These are phyloP conservation scores for Cordilura impudica DNA, from an alignment of 2,888 invertebrate genomes.

Conservation along the genomic window DNA sequence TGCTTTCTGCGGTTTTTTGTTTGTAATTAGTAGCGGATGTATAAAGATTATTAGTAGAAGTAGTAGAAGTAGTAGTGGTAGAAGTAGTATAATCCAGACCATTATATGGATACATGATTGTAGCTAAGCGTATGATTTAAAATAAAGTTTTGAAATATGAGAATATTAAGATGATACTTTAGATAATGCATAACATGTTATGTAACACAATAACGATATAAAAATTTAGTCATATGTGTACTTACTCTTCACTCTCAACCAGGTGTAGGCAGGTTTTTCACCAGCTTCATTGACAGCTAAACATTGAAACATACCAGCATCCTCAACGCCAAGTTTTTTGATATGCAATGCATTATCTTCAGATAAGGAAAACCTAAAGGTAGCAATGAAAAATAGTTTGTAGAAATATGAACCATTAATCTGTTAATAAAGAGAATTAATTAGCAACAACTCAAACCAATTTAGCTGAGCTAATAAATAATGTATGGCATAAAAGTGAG, in stretches of 20 bases:
- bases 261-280: conserved; percentile 91
- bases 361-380: conserved; percentile 85
- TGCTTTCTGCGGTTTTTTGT: conserved; percentile 41
- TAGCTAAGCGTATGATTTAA: conserved; percentile 30
- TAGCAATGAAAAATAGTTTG: conserved; percentile 12
- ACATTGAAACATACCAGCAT: conserved; percentile 97
- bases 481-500: no score
- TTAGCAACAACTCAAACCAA: no score
- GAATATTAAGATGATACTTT: not conserved
- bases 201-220: not conserved
- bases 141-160: not conserved
- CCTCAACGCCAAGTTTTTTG: conserved; percentile 87
- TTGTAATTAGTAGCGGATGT: conserved; percentile 53
- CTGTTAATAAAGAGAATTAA: no score
- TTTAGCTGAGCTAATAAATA: no score
- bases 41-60: conserved; percentile 48
- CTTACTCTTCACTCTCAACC: conserved; percentile 97
- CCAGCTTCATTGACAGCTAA: conserved; percentile 94
- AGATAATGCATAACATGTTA: not conserved
- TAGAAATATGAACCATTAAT: not conserved
- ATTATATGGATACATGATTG: conserved; percentile 37
- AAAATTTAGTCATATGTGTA: conserved; percentile 66
- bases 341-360: conserved; percentile 91
- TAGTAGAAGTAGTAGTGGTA: conserved; percentile 19
- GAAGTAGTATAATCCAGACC: conserved; percentile 47